These are phyloP conservation scores for Sciurus vulgaris DNA, from an alignment of 2,797 vertebrate species.

Conservation along the genomic window DNA sequence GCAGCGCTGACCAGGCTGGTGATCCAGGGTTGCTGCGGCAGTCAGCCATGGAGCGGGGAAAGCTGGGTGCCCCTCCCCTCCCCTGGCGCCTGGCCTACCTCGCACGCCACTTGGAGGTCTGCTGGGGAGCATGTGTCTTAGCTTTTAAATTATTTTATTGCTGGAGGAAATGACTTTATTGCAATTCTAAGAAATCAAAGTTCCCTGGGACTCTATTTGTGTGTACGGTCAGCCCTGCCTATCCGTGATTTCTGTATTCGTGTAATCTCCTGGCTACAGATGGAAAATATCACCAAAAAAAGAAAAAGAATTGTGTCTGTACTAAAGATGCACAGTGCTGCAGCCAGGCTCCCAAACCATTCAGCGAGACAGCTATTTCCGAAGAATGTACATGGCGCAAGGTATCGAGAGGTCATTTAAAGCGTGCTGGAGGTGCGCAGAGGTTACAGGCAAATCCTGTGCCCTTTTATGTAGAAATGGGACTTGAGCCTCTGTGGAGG, in stretches of 20 bases:
- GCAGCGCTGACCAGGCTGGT: background rate
- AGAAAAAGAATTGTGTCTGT: background rate
- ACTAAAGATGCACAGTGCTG: background rate
- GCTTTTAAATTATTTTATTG: background rate
- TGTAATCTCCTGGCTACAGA: background rate
- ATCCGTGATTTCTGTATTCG: background rate
- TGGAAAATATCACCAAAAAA: background rate
- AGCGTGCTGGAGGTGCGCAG: fast-evolving
- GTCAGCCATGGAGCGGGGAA: background rate
- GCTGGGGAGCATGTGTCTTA: background rate
- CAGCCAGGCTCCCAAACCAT: background rate
- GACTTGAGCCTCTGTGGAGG: background rate
- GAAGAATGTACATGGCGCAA: background rate
- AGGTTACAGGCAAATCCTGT: background rate
- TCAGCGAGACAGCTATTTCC: background rate
- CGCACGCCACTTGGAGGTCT: background rate
- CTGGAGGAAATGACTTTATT: background rate
- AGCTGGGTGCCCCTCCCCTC: background rate
- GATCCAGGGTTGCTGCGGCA: background rate
- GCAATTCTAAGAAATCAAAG: constrained; percentile 6
- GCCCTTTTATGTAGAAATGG: background rate
- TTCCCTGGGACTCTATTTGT: background rate
- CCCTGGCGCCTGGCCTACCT: background rate
- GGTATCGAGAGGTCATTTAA: background rate
- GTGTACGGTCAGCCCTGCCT: background rate